Percentiles rank a stretch among this genome's conserved stretches.
phyloP scores from a whole-genome alignment of 2,113 vertebrate species.

The Amblyopsis rosae region DNA sequence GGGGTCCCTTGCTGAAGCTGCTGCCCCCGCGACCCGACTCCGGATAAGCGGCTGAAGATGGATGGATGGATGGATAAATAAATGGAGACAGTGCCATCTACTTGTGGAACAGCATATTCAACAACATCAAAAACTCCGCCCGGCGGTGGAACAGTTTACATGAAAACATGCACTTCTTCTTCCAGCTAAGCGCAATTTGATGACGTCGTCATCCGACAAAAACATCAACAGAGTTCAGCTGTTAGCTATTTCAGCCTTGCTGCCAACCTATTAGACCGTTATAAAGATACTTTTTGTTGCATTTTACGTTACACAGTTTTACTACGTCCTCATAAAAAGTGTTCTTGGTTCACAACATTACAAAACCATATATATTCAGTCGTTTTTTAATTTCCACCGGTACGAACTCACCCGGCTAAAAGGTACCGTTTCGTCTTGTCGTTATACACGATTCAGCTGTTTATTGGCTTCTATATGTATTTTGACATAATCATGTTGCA shows the following conservation, averaged over 20 bases:
- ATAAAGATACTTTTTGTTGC: neutral
- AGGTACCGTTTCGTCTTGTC: neutral
- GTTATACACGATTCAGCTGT: neutral
- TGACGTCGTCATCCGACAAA: constrained; percentile 61
- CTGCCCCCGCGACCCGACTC: too few species aligned
- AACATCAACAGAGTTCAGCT: constrained; percentile 66
- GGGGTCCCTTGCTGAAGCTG: too few species aligned
- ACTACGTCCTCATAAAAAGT: fast-evolving
- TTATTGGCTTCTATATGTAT: neutral
- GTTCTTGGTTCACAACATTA: fast-evolving
- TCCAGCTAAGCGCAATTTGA: constrained; percentile 42
- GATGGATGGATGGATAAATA: too few species aligned
- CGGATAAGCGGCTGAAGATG: too few species aligned
- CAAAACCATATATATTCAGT: neutral
- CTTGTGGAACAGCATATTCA: neutral
- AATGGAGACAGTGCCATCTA: too few species aligned
- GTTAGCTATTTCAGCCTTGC: constrained; percentile 28
- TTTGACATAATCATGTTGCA: too few species aligned
- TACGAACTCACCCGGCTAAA: neutral
- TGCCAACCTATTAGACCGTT: neutral
- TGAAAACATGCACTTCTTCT: neutral
- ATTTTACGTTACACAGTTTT: too few species aligned
- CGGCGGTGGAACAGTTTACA: neutral
- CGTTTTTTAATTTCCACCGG: neutral
- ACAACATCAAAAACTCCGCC: constrained; percentile 6